These are phyloP conservation scores for Ramazzottius varieornatus DNA, from an alignment of 2,888 invertebrate species.

Conservation along the genomic window DNA sequence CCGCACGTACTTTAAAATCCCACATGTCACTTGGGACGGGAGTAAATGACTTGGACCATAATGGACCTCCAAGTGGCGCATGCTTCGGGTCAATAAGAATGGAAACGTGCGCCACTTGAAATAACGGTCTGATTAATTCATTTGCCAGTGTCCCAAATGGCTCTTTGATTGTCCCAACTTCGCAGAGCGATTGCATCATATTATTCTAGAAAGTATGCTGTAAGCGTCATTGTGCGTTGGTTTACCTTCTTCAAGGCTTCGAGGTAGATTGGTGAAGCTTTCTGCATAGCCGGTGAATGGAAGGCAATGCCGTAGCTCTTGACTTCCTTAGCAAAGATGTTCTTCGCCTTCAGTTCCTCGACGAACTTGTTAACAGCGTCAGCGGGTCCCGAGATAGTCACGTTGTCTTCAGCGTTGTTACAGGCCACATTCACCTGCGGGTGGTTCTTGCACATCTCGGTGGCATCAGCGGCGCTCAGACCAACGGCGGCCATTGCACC, in stretches of 20 bases:
- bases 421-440: constrained; percentile 59
- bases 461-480: constrained; percentile 55
- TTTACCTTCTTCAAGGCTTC: constrained; percentile 45
- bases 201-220: no score
- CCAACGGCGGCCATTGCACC: constrained; percentile 72
- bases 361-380: constrained; percentile 40
- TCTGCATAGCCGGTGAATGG: constrained; percentile 67
- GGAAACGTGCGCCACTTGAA: no score
- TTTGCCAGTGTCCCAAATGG: no score
- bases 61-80: no score
- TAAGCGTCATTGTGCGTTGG: no score
- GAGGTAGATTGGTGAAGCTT: constrained; percentile 52
- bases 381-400: constrained; percentile 69
- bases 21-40: no score
- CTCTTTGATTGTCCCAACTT: no score
- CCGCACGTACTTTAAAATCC: no score
- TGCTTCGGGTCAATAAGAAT: no score
- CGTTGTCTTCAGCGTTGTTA: constrained; percentile 76
- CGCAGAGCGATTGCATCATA: no score
- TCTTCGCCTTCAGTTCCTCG: constrained; percentile 39
- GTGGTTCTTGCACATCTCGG: constrained; percentile 37
- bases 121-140: no score
- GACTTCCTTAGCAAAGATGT: constrained; percentile 55
- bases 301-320: constrained; percentile 72
- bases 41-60: no score